A percentile compares a stretch with the other conserved stretches of the same genome.
Evolutionary conservation across 2,888 invertebrate genomes (phyloP).

Genomic region (Athalia circularis): DNA sequence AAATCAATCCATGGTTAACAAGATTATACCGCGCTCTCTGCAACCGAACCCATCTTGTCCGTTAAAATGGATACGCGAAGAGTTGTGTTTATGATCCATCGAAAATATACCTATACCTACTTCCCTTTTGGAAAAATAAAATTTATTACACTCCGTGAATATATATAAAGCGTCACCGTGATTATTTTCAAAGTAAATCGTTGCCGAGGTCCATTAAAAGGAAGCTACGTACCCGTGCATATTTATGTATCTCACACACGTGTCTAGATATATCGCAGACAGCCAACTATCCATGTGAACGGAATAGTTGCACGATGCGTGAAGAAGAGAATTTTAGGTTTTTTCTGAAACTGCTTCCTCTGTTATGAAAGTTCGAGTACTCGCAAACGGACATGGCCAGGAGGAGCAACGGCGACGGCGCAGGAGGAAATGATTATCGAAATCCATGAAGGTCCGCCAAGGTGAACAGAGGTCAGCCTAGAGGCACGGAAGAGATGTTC

Average conservation of each 20-base stretch:
- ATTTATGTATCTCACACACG: background rate
- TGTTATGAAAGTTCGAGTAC: too few relatives aligned
- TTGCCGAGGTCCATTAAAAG: constrained; percentile 12
- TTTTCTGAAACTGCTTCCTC: too few relatives aligned
- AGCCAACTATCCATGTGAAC: too few relatives aligned
- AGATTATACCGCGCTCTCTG: background rate
- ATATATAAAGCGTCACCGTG: background rate
- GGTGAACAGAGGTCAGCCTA: constrained; percentile 39
- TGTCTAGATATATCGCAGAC: too few relatives aligned
- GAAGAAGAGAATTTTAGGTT: too few relatives aligned
- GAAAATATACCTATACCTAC: background rate
- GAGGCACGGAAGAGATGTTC: constrained; percentile 29
- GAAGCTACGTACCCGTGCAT: background rate
- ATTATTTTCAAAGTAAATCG: constrained; percentile 10
- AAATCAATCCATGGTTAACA: constrained; percentile 1
- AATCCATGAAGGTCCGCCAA: constrained; percentile 22
- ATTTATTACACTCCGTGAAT: too few relatives aligned
- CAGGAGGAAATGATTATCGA: constrained; percentile 35
- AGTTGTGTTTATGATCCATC: background rate
- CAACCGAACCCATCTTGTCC: background rate
- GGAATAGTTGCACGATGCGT: too few relatives aligned
- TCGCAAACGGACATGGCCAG: too few relatives aligned
- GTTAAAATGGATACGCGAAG: background rate
- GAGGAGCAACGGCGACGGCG: too few relatives aligned
- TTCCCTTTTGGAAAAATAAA: too few relatives aligned